These are phyloP conservation scores for Tridacna gigas DNA, from an alignment of 2,888 invertebrate species.

Conservation along the genomic window DNA sequence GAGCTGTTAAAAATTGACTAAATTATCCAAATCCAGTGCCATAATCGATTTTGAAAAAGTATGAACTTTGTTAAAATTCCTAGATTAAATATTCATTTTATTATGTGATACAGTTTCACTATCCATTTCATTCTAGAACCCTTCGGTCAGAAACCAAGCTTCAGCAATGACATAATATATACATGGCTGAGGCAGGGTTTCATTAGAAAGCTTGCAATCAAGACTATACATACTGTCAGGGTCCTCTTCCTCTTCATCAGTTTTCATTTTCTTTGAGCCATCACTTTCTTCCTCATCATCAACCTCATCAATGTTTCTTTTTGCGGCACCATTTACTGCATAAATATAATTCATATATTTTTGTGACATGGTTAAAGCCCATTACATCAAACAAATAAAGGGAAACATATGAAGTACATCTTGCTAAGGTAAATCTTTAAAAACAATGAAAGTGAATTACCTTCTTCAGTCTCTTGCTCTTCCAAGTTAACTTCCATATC, in stretches of 20 bases:
- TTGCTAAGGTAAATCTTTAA: not conserved
- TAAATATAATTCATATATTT: no score
- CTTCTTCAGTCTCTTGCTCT: constrained; percentile 6
- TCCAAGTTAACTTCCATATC: constrained; percentile 22
- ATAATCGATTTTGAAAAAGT: no score
- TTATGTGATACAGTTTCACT: no score
- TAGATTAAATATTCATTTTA: no score
- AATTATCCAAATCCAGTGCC: no score
- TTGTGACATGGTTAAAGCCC: no score
- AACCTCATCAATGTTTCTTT: constrained; percentile 30
- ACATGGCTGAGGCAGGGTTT: not conserved
- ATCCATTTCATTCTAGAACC: not conserved
- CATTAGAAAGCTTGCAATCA: not conserved
- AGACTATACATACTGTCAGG: constrained; percentile 34
- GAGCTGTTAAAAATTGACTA: no score
- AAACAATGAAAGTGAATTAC: not conserved
- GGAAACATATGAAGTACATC: no score
- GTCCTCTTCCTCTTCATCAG: constrained; percentile 37
- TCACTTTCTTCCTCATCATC: constrained; percentile 37
- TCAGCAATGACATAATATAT: not conserved
- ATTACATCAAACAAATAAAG: no score
- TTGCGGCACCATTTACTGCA: constrained; percentile 10
- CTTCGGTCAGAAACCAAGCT: not conserved
- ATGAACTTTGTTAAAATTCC: no score
- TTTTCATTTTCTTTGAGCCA: constrained; percentile 33